These are phyloP conservation scores for Nixonia krombeini DNA, from an alignment of 1,140 invertebrate species.

Conservation along the genomic window DNA sequence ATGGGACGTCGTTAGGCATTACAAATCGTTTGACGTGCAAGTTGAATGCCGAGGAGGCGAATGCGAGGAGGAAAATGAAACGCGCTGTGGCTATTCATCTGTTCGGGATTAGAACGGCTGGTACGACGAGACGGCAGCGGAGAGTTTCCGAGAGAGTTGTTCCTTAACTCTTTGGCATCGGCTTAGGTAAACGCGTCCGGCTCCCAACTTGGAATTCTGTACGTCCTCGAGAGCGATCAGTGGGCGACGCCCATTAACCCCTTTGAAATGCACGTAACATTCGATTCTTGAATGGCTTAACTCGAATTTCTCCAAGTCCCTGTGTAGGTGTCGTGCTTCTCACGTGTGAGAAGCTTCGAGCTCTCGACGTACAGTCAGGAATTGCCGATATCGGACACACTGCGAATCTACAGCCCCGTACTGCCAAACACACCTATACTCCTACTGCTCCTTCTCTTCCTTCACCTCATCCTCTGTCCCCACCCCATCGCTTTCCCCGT, in stretches of 20 bases:
- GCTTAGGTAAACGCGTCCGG: slow-evolving; percentile 29
- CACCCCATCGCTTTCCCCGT: slow-evolving; percentile 8
- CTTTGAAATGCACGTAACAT: slow-evolving; percentile 53
- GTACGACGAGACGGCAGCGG: neutral
- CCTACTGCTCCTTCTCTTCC: neutral
- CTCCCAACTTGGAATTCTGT: slow-evolving; percentile 31
- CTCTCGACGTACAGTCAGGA: slow-evolving; percentile 30
- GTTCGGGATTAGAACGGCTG: slow-evolving; percentile 29
- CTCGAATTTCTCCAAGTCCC: slow-evolving; percentile 50
- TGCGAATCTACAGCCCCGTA: slow-evolving; percentile 8
- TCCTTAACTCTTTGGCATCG: slow-evolving; percentile 35
- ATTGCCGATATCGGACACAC: slow-evolving; percentile 22
- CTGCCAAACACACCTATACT: neutral
- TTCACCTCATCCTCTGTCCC: slow-evolving; percentile 13
- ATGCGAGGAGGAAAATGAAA: too few relatives aligned
- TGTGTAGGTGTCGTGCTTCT: too few relatives aligned
- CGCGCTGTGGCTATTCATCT: too few relatives aligned
- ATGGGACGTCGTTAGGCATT: too few relatives aligned
- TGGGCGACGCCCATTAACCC: slow-evolving; percentile 39
- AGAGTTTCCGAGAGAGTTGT: slow-evolving; percentile 32
- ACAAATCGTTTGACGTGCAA: too few relatives aligned
- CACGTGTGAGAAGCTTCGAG: too few relatives aligned
- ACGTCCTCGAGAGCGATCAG: slow-evolving; percentile 21
- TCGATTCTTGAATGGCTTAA: slow-evolving; percentile 54
- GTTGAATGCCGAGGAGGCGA: too few relatives aligned